Conservation (phyloP, 2,113 vertebrate genomes). For the Damaliscus lunatus region DNA sequence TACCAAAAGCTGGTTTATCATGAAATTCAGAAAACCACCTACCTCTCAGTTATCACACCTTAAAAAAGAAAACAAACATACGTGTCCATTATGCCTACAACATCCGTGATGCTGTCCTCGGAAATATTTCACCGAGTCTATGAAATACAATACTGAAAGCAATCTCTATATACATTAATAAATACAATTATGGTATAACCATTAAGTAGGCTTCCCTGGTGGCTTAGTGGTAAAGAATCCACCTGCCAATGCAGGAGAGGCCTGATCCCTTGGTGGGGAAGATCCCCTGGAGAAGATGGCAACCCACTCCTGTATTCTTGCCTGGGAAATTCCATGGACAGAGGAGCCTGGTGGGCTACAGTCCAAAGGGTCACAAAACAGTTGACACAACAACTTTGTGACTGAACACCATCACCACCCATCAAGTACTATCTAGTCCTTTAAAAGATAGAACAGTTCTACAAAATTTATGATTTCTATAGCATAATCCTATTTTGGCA, state of each 20-base stretch:
- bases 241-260: neutral
- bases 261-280: neutral
- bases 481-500: neutral
- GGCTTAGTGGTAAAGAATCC: neutral
- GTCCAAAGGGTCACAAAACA: neutral
- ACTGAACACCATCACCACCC: neutral
- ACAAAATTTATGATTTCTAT: neutral
- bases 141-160: neutral
- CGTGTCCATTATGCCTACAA: neutral
- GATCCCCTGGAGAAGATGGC: neutral
- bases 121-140: neutral
- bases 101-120: neutral
- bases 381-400: neutral
- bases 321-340: neutral
- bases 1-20: neutral
- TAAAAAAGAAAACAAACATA: neutral
- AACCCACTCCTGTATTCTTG: neutral
- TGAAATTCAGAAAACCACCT: neutral
- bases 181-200: neutral
- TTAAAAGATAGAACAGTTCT: neutral
- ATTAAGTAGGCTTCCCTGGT: neutral
- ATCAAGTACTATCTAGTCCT: neutral
- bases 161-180: neutral
- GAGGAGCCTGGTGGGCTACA: neutral
- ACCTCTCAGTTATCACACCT: neutral